Base-by-base conservation (phyloP, 2,797 vertebrate species). In the Pelobates cultripes region DNA sequence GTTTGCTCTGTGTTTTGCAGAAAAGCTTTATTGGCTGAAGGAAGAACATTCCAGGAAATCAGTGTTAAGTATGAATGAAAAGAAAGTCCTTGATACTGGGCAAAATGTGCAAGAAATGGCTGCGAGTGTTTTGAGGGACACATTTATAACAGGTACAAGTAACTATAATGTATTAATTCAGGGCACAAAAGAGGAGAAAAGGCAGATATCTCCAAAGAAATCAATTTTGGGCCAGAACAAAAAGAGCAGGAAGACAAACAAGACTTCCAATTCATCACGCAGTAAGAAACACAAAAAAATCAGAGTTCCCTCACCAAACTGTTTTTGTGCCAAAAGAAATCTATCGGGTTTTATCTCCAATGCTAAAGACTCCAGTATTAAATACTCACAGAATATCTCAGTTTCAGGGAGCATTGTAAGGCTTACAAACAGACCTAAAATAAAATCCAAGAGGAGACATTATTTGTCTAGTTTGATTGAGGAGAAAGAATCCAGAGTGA, bases 11-110 rank as follows among this genome's bases (percentile, higher is more conserved):
- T 7, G 86, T 79, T 81, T 53, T 84, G 57, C 92, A 99, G 97
- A 98, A 89, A 93, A 92, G 80, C 96, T 98, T 87, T 96, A 94
- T 86, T 96, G 96, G 96, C 96, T 95, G 67, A 90, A 97, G 78
- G 91, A 92, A 81, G 97, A 99, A 84, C 91, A 95, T 88, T 93
- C 96, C 53, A 95, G 93, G 88, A 96, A 95, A 90, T 94, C 93
- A 13, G 0, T 97, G 68, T 87, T 97, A 81, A 94, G 88, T 82
- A 93, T 92, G 40, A 86, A 89, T 72, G 91, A 94, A 2, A 92
- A 90, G 42, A 82, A 89, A 70, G 85, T 90, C 85, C 86, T 86
- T 75, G 91, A 87, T 10, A 92, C 91, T 85, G 94, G 94, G 81
- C 92, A 91, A 68, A 89, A 74, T 87, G 80, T 93, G 72, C 90